Evolutionary conservation across 2,888 invertebrate species (phyloP), one percentile per base, ranked within the genome.

Genomic region (Cetonia aurata): DNA sequence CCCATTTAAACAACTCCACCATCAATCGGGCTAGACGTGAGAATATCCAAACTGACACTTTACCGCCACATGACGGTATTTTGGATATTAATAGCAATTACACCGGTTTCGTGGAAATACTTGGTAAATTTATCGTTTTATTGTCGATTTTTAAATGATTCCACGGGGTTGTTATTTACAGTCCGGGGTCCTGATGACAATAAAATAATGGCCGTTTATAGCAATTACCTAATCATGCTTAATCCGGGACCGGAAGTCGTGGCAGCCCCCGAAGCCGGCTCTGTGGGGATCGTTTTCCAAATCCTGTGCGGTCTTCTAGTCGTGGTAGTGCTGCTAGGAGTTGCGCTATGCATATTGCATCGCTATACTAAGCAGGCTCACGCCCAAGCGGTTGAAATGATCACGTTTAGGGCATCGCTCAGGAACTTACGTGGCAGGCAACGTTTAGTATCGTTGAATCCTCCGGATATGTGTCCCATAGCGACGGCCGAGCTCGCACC

Each of bases 381-480:
- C 75, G 89, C 89, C 56, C 88, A 89, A 75, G 90, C 90, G 37
- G 90, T 91, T 71, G 91, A 92, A 82, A 89, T 90, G 77, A 89
- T 91, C 75, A 91, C 90, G 8, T 85, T 92, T 60, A 84, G 91
- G 56, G 90, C 90, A 77, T 90, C 91, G 31, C 86, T 91, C 77
- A 89, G 92, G 78, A 90, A 90, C 79, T 85, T 92, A 19, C 88
- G 92, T 72, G 93, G 88, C 74, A 88, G 88, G 79, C 90, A 90
- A 82, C 85, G 88, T 78, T 84, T 89, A 76, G 86, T 89, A 76
- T 84, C 87, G 13, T 87, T 91, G 0, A 91, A 91, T 77, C 93
- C 94, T 1, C 93, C 95, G 0, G 94, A 94, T 81, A 90, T 94
- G 86, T 92, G 93, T 41, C 94, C 96, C 0, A 92, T 96, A 77